Evolutionary conservation across 2,113 vertebrate genomes (phyloP), one percentile per base, ranked within the genome.

Genomic region (Cyphomyrus discorhynchus): DNA sequence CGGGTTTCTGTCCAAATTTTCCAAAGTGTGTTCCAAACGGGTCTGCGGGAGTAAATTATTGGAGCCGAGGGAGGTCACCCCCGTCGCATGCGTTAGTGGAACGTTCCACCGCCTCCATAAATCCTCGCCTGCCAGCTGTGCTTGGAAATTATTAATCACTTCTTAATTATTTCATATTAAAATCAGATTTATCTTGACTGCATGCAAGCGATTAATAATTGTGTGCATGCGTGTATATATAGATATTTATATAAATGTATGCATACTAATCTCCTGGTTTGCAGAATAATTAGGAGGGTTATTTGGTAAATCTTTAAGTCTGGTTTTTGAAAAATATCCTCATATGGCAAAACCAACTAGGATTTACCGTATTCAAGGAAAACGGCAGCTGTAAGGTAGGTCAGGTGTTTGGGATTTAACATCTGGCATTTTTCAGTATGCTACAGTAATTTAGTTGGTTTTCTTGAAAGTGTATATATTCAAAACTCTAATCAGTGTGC

Each of bases 31-130:
- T 70, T 90, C 88, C 58, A 39, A 27, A 46, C 90, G 91, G 90
- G 90, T 90, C 88, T 87, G 66, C 19, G 84, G 91, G 86, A 91
- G 89, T 83, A 91, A 92, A 90, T 94, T 91, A 91, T 92, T 89
- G 92, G 90, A 90, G 84, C 83, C 91, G 92, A 93, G 94, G 93
- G 82, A 93, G 92, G 92, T 86, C 62, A 91, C 92, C 89, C 86
- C 74, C 89, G 77, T 1, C 62, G 35, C 80, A 86, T 15, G 52
- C 58, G n/a, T 21, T 85, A 15, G 70, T 80, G 92, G 56, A 87
- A 47, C 19, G 5, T 24, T 58, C 42, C 62, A 90, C 86, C 62
- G 88, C 88, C 31, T 19, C 70, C 17, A 21, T 90, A 89, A 88
- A 74, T 91, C 88, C 88, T 91, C 88, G 90, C 92, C 88, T 91